Evolutionary conservation across 2,888 invertebrate genomes (phyloP), one percentile per base, ranked within the genome.

Genomic region (Drosophila acutilabella): DNA sequence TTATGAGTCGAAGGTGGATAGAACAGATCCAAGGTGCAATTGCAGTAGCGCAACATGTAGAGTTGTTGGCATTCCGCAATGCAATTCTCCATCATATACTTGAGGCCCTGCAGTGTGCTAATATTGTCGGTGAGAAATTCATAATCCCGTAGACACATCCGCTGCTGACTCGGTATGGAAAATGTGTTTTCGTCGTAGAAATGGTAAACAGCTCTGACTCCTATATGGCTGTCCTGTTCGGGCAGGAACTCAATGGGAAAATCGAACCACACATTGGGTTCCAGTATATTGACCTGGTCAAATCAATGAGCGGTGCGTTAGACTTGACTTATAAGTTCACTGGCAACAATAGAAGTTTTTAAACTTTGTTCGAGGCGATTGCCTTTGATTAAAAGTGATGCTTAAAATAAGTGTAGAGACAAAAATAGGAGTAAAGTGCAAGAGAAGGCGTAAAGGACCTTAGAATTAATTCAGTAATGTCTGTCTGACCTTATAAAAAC

Each of bases 41-140:
- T 91, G 71, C 91, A 91, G 57, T 77, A 89, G 40, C 72, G 74
- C 33, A 89, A 16, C 68, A 89, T 58, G 61, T 90, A 78, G 2
- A 73, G 64, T 52, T 91, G 91, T 51, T 90, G 90, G 45, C 92
- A 92, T 56, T 91, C 89, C 4, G 90, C 81, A 38, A 67, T 13
- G 26, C 91, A 91, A 71, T 92, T 91, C 61, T 87, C 80, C 40
- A 78, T n/a, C 80, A 90, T 88, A 58, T 91, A 91, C 30, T 77
- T 81, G 13, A 78, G 65, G 7, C 90, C 90, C 11, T 75, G 74
- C 8, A 92, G 47, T 0, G 86, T 86, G 16, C 66, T 79, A 50
- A 76, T 82, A 10, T 83, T 73, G 4, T 75, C 67, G 42, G 74
- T 79, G 0, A 79, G 58, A 4, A 69, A 62, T 64, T 91, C 91